Base-by-base conservation (phyloP, 2,113 vertebrate genomes). In the Centrocercus urophasianus region DNA sequence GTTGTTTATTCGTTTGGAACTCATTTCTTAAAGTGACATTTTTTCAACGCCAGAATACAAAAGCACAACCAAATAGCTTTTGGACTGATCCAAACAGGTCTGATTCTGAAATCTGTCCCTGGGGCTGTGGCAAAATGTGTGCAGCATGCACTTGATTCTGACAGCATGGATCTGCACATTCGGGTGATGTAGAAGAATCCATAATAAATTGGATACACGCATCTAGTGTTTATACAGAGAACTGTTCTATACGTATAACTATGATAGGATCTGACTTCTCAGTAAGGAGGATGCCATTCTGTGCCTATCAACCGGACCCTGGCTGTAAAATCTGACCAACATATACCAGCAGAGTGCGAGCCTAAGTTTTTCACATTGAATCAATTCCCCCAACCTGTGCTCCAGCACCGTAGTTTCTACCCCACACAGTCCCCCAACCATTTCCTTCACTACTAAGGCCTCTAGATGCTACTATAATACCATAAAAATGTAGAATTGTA, bases 1-100 rank as follows among this genome's bases (percentile, higher is more conserved):
- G 20, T 84, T 86, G 89, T 87, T 77, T 88, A 6, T 81, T 95
- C 70, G 28, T 34, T 96, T 91, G 61, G 83, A 93, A 90, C 13
- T 65, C 81, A 30, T 28, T 81, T 92, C 88, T 81, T 77, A 75
- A 64, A 52, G 7, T 34, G 76, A 64, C 60, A 1, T 77, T 43
- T 69, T 73, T 94, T 71, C 42, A 70, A 20, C 52, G 42, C 72
- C 52, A 88, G 69, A 64, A 50, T n/a, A 67, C 36, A 5, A 27
- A 15, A 27, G 72, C 50, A 27, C 27, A 54, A 16, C 25, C 25
- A 54, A 30, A 28, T 17, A 5, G 9, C 21, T 95, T 86, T 96
- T 64, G 65, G 42, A 42, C 11, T 79, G 81, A 52, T 18, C 56
- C 1, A 10, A 50, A 50, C 25, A 65, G 65, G 90, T 74, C 50